A percentile compares a stretch with the other conserved stretches of the same genome.
Conservation (phyloP, 2,888 invertebrate species). For the Xanthorhoe designata region DNA sequence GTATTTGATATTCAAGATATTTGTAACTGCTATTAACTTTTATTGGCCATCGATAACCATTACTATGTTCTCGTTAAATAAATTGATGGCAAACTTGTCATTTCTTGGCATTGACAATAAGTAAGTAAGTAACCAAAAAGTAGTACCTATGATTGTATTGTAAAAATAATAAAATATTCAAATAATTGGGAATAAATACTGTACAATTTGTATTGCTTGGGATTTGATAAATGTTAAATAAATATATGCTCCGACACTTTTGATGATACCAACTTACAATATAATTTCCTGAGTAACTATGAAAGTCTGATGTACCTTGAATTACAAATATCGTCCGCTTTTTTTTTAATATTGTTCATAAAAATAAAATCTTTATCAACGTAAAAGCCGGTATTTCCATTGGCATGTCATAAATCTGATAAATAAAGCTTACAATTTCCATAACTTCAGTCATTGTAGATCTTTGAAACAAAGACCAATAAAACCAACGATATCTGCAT, state of each 20-base stretch:
- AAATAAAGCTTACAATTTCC: conserved; percentile 2
- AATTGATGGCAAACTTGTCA: neutral
- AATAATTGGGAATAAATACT: no score
- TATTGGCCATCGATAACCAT: conserved; percentile 18
- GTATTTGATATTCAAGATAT: neutral
- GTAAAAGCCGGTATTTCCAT: neutral
- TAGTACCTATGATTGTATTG: no score
- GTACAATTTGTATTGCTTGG: no score
- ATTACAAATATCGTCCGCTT: no score
- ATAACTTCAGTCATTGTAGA: neutral
- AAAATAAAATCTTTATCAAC: neutral
- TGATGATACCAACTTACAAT: no score
- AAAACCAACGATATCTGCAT: conserved; percentile 30
- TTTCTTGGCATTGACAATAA: neutral
- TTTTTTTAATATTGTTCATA: no score
- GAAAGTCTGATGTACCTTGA: no score
- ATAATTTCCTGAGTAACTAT: no score
- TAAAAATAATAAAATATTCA: no score
- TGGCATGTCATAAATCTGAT: conserved; percentile 2
- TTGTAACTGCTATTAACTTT: conserved; percentile 27
- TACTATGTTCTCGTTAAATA: conserved; percentile 3
- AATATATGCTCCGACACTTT: no score
- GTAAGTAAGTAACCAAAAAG: no score
- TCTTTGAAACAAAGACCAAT: conserved; percentile 14
- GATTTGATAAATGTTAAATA: no score